Conservation (phyloP, 2,113 vertebrate species). For the Otis tarda region DNA sequence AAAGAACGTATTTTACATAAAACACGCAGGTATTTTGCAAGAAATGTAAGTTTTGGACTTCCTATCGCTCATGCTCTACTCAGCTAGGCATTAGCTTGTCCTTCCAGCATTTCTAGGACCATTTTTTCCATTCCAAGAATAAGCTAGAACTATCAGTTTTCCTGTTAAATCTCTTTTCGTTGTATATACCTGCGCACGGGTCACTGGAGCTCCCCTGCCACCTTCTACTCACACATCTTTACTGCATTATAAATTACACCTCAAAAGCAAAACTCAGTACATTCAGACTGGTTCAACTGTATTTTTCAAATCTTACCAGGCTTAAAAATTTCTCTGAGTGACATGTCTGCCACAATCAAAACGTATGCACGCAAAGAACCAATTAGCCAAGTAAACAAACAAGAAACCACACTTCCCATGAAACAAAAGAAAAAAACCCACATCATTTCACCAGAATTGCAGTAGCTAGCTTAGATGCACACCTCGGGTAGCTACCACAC, state of each 20-base stretch:
- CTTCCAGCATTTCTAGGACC: not conserved
- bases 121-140: not conserved
- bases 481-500: not conserved
- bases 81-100: not conserved
- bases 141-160: not conserved
- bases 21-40: not conserved
- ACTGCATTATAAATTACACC: not conserved
- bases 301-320: not conserved
- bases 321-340: not conserved
- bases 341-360: not conserved
- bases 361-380: not conserved
- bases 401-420: not conserved
- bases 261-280: not conserved
- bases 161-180: not conserved
- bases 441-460: not conserved
- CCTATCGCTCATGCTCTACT: rapidly evolving
- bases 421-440: not conserved
- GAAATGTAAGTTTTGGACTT: rapidly evolving
- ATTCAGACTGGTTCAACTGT: not conserved
- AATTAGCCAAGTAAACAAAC: not conserved
- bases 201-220: not conserved
- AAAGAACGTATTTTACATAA: not conserved
- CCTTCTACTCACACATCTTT: not conserved
- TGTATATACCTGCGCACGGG: not conserved
- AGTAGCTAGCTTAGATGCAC: not conserved